Evolutionary conservation across 2,888 invertebrate genomes (phyloP), one percentile per base, ranked within the genome.

Genomic region (Emmelina monodactyla): DNA sequence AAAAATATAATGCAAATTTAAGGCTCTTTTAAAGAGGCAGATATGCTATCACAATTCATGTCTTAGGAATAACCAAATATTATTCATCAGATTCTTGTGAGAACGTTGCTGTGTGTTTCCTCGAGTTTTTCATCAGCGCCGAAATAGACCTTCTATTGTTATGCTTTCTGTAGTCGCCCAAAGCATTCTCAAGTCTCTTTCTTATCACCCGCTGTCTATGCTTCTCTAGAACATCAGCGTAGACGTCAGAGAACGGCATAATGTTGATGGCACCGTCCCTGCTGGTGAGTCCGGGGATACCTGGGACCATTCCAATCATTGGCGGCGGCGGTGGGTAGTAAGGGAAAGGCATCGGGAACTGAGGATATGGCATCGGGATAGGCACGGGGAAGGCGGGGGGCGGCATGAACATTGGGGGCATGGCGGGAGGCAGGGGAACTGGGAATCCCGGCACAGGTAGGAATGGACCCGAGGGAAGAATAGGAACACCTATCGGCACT

Each of bases 171-270:
- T n/a, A n/a, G n/a, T n/a, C n/a, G n/a, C n/a, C n/a, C 11, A 25
- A 10, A n/a, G 11, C 4, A 25, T 4, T 7, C n/a, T 25, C 11
- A 3, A 25, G 25, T 10, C 11, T 25, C 25, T 25, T 62, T 25
- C 60, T 56, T 13, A 72, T 49, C 46, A 58, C 53, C 41, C 59
- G 67, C 13, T 64, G 60, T 33, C 67, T 72, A 34, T 66, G 63
- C 32, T 55, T 62, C 33, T 72, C 68, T 4, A 73, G 37, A 31
- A 73, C 37, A 37, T 76, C 68, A 0, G 73, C 49, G 38, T 73
- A 76, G 0, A 44, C 67, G 32, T 76, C 76, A 0, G 76, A 66
- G 43, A 76, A 76, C 1, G 78, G 76, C 33, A 78, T 41, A 10
- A 79, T 58, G 31, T 76, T 78, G 6, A 79, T 63, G 1, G 71